Evolutionary conservation across 2,888 invertebrate species (phyloP), one percentile per base, ranked within the genome.

Genomic region (Galeopsomyia nigrocyanea): DNA sequence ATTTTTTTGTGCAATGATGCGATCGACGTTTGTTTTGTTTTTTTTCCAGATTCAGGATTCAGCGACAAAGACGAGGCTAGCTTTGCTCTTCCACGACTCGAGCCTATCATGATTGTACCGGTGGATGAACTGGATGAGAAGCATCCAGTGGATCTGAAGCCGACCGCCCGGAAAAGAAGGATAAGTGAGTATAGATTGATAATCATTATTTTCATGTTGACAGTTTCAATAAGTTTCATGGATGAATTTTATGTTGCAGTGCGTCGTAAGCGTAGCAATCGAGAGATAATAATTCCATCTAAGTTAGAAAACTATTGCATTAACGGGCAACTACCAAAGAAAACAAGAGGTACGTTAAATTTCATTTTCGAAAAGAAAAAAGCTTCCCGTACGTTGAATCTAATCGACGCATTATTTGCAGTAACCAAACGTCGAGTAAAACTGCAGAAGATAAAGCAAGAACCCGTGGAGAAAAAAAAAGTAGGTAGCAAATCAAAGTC

Each of bases 241-340:
- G 17, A 17, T 17, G 6, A 39, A 9, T 39, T 39, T 39, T n/a
- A 10, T 21, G 9, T 53, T 53, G 17, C n/a, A 62, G 62, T 62
- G 10, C 50, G 62, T 14, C 62, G 62, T 26, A 62, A 66, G 19
- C 57, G 57, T 3, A 66, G 66, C 16, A 49, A 47, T 17, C 57
- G 66, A 50, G 22, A 14, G 0, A 21, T 17, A 58, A 49, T 19
- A 13, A 3, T 66, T 1, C 66, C 66, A 17, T 50, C 39, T 9
- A 66, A 19, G 21, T 14, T 57, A 13, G 26, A 57, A 17, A 66
- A 66, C 31, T 66, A 50, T 26, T 57, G 57, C 31, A 58, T 66
- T 5, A 39, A 65, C 10, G 47, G 21, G 19, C 14, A 1, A 2
- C 10, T 53, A 14, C 49, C 50, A 22, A 53, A 26, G n/a, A 16